Evolutionary conservation across 37 sponge, comb jelly and placozoan species (phyloP), one percentile per base, ranked within the genome.

Genomic region (Oscarella lobularis): DNA sequence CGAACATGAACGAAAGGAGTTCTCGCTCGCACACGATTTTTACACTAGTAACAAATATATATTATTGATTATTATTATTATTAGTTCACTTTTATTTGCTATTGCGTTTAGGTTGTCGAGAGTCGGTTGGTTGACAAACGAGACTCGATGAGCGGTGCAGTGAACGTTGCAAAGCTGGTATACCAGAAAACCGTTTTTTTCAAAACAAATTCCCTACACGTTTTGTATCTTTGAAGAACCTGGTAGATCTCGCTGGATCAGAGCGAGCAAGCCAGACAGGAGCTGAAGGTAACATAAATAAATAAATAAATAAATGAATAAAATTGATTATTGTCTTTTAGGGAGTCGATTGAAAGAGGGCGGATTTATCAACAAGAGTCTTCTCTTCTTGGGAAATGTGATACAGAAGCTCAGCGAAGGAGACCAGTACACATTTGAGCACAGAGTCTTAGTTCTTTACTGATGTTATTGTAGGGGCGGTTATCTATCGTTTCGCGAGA

Each of bases 181-280:
- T n/a, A n/a, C n/a, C n/a, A n/a, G n/a, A n/a, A n/a, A n/a, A n/a
- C n/a, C n/a, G n/a, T n/a, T n/a, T n/a, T n/a, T n/a, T n/a, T n/a
- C n/a, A n/a, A n/a, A n/a, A n/a, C n/a, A n/a, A n/a, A n/a, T n/a
- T n/a, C n/a, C n/a, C n/a, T n/a, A n/a, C n/a, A n/a, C n/a, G n/a
- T n/a, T n/a, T n/a, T n/a, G n/a, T n/a, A n/a, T n/a, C 4, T 5
- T 68, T 68, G 31, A 5, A 91, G 92, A 92, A 93, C 67, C 68
- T 96, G 78, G 94, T 96, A 39, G 98, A 96, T 67, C 80, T 96
- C 70, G 98, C 98, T 74, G 98, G 98, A 2, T 83, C 85, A 66
- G 98, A 96, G 75, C 74, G 88, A 39, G 88, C 84, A 0, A 41
- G 74, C 33, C 39, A 73, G 6, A 77, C 91, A n/a, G 82, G 81